A percentile compares a stretch with the other conserved stretches of the same genome.
These are phyloP conservation scores for Ginglymostoma cirratum DNA, from an alignment of 2,113 vertebrate species.

Conservation along the genomic window DNA sequence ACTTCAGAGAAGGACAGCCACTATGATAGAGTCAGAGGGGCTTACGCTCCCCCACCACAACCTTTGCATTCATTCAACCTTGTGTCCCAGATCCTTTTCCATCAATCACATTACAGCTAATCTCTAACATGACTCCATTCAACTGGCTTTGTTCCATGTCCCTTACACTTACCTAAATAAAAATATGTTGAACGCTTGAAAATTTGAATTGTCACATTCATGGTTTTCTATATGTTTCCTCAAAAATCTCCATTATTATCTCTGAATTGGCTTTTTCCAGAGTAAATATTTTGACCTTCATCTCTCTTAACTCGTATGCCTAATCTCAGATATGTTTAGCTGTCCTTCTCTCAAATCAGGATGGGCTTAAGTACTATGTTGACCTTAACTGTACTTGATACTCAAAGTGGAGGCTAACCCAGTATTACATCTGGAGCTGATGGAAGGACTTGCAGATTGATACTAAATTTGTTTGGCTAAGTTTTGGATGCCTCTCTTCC, in stretches of 20 bases:
- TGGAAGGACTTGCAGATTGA: not conserved
- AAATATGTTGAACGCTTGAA: too few relatives aligned
- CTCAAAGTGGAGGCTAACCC: not conserved
- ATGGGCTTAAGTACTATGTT: not conserved
- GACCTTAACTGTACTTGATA: not conserved
- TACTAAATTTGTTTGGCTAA: too few relatives aligned
- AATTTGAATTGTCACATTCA: not conserved
- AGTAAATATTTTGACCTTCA: not conserved
- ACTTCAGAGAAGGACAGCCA: not conserved
- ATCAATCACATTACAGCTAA: too few relatives aligned
- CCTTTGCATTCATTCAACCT: too few relatives aligned
- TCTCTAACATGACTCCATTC: too few relatives aligned
- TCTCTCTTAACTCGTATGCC: not conserved
- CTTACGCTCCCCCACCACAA: too few relatives aligned
- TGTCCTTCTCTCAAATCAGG: not conserved
- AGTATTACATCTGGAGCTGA: not conserved
- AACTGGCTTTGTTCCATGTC: too few relatives aligned
- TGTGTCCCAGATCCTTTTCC: too few relatives aligned
- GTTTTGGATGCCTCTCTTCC: too few relatives aligned
- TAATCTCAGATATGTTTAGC: not conserved
- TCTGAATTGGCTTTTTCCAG: not conserved
- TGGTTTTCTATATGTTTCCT: not conserved
- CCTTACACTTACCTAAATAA: too few relatives aligned
- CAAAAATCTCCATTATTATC: not conserved
- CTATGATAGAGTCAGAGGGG: too few relatives aligned